Evolutionary conservation across 2,888 invertebrate species (phyloP), one percentile per base, ranked within the genome.

Genomic region (Diabrotica balteata): DNA sequence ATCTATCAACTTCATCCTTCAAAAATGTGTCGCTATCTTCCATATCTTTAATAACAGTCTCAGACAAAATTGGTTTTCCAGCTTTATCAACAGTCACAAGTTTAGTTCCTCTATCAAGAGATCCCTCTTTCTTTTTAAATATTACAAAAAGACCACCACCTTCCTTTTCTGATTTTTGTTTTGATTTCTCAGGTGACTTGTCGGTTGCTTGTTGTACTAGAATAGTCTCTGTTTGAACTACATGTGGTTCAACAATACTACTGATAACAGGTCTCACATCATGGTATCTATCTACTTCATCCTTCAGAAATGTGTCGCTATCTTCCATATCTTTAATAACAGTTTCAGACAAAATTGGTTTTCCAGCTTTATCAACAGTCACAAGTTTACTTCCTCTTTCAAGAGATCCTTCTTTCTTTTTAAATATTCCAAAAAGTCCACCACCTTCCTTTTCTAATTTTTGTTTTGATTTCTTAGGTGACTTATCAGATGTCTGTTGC

Each of bases 241-340:
- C 67, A 44, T 68, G 68, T 42, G 64, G 22, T 4, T 60, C 17
- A 50, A 43, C 22, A 17, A 57, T 50, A 42, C 45, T 32, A 10
- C 1, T 10, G 7, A 51, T 49, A 8, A 73, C 51, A 58, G 71
- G 72, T 59, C 68, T 70, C 7, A 74, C 75, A 68, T 76, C 75
- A 44, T 75, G 68, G 57, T 73, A 72, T 54, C 68, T 70, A 11
- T 70, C 70, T 59, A 79, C 63, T 74, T 80, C 79, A 22, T 73
- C 68, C 54, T 71, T 67, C 10, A 79, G 44, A 60, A 79, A 80
- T 0, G 42, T 49, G 22, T 70, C 66, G 63, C 32, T 64, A 11
- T 59, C 62, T 9, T 42, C 32, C 42, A 63, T 63, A 8, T 55
- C 22, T 54, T 54, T 55, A 4, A 63, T 4, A 32, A 44, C 43